Percentiles rank a stretch among this genome's conserved stretches.
These are phyloP conservation scores for Charina bottae DNA, from an alignment of 2,113 vertebrate species.

Conservation along the genomic window DNA sequence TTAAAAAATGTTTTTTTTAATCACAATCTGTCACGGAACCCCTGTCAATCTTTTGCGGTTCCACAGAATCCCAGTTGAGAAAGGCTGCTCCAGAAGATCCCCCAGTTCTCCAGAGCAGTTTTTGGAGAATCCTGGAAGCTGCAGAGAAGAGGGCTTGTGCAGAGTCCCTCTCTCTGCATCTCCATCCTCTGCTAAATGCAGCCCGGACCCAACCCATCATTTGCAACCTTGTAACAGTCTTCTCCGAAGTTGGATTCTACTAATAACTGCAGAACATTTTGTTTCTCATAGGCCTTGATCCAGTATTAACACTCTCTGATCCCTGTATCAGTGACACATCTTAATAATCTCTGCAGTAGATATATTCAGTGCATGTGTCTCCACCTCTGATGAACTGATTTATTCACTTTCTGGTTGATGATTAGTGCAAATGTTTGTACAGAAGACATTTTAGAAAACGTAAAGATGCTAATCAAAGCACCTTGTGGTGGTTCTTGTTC, in stretches of 20 bases:
- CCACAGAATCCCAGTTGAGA: not conserved
- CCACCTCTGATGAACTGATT: not conserved
- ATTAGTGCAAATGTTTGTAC: not conserved
- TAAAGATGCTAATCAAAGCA: not conserved
- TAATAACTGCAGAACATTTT: not conserved
- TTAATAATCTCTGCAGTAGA: not conserved
- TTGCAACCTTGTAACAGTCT: not conserved
- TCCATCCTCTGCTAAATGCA: not conserved
- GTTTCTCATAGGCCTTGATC: not conserved
- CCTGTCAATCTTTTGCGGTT: not conserved
- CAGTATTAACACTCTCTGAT: not conserved
- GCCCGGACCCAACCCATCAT: not conserved
- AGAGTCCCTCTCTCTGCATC: not conserved
- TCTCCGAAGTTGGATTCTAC: not conserved
- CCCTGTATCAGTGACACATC: not conserved
- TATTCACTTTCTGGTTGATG: constrained; percentile 1
- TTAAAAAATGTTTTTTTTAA: not conserved
- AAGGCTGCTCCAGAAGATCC: not conserved
- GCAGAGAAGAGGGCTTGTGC: not conserved
- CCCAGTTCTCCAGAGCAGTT: not conserved
- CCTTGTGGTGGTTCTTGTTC: not conserved
- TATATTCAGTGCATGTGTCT: not conserved
- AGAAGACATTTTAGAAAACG: not conserved
- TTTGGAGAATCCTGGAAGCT: not conserved
- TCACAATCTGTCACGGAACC: not conserved